A percentile compares a stretch with the other conserved stretches of the same genome.
Conservation (phyloP, 2,113 vertebrate species). For the Benitochromis conjunctus region DNA sequence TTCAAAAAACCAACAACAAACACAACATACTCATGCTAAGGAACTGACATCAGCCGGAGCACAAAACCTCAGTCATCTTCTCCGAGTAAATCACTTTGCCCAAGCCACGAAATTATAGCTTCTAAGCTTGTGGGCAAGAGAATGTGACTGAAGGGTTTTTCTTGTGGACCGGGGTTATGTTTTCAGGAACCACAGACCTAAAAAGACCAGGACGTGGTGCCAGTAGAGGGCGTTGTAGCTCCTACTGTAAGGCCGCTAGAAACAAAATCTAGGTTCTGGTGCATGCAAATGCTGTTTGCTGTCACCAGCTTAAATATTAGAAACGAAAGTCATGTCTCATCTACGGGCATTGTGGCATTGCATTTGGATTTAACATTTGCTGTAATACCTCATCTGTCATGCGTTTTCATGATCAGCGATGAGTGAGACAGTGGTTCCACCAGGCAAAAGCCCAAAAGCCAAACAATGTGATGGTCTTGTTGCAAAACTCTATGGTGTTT, state of each 20-base stretch:
- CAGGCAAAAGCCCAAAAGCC: not conserved
- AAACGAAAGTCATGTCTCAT: not conserved
- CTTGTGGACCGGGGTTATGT: constrained; percentile 67
- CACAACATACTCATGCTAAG: constrained; percentile 9
- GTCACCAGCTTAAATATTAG: not conserved
- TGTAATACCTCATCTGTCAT: not conserved
- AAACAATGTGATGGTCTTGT: constrained; percentile 8
- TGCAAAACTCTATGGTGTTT: not conserved
- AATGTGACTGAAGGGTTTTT: constrained; percentile 68
- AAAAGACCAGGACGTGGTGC: not conserved
- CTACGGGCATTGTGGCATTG: not conserved
- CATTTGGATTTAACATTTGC: not conserved
- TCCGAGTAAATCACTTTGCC: constrained; percentile 43
- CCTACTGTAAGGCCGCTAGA: not conserved
- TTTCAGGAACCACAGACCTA: constrained; percentile 60
- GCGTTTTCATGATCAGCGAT: not conserved
- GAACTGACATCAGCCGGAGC: constrained; percentile 39
- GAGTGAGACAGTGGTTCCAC: not conserved
- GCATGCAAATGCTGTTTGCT: not conserved
- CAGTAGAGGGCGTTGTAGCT: constrained; percentile 65
- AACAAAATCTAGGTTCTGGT: not conserved
- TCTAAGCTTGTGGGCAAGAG: constrained; percentile 65
- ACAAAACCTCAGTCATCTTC: constrained; percentile 49
- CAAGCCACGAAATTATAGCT: constrained; percentile 75
- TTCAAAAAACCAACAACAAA: constrained; percentile 27